Conservation (phyloP, 2,113 vertebrate genomes). For the Bubo blakistoni region DNA sequence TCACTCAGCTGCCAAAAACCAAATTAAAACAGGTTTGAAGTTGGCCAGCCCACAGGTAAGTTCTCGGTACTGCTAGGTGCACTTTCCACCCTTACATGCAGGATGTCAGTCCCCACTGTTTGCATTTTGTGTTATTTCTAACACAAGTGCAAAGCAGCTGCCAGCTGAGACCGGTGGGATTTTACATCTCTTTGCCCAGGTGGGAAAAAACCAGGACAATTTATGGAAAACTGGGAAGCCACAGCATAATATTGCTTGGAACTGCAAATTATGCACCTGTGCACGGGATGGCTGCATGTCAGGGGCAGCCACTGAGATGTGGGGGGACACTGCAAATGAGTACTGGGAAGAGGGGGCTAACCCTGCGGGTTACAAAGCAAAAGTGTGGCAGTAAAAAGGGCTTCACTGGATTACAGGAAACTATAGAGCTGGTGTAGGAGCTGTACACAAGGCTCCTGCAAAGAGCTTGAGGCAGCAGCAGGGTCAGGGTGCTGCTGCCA, state of each 20-base stretch:
- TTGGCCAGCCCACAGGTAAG: background rate
- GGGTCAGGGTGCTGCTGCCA: background rate
- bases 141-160: background rate
- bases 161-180: background rate
- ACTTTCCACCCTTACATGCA: background rate
- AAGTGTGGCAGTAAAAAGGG: background rate
- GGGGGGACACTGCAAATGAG: background rate
- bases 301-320: fast-evolving
- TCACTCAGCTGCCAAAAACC: background rate
- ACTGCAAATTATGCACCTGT: background rate
- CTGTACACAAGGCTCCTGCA: background rate
- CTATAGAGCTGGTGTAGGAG: background rate
- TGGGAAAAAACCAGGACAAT: background rate
- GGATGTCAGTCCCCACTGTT: background rate
- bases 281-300: fast-evolving
- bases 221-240: background rate
- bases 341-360: background rate
- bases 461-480: background rate
- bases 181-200: background rate
- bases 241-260: background rate
- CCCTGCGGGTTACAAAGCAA: background rate
- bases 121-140: background rate
- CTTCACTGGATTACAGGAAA: background rate
- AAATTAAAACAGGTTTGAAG: background rate
- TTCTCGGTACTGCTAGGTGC: background rate